Percentiles rank a stretch among this genome's conserved stretches.
Conservation (phyloP, 2,113 vertebrate genomes). For the Glaucidium brasilianum region DNA sequence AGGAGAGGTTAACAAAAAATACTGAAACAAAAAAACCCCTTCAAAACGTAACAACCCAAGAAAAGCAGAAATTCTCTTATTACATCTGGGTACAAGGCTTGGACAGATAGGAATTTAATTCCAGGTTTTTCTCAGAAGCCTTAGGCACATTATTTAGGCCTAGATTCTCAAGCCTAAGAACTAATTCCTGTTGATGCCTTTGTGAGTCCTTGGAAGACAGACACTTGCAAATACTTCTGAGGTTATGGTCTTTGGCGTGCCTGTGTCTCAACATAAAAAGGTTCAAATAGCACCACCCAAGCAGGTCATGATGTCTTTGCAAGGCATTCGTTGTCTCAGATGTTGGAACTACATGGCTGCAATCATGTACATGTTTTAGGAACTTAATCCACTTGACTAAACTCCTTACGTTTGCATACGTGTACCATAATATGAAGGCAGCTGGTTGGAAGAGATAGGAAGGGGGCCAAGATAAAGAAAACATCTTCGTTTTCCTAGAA, state of each 20-base stretch:
- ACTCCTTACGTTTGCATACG: background rate
- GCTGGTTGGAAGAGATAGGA: background rate
- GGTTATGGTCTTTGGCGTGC: background rate
- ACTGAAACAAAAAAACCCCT: background rate
- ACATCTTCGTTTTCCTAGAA: background rate
- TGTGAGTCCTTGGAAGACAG: background rate
- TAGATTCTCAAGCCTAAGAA: background rate
- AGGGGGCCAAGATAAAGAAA: background rate
- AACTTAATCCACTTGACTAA: background rate
- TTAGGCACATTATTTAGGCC: background rate
- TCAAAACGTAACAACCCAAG: background rate
- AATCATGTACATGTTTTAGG: background rate
- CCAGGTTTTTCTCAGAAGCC: background rate
- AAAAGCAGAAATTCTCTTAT: background rate
- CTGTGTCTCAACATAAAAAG: background rate
- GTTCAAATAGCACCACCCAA: background rate
- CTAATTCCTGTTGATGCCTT: background rate
- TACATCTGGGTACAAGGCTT: background rate
- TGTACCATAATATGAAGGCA: background rate
- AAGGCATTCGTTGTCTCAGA: background rate
- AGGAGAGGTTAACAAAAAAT: background rate
- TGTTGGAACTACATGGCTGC: background rate
- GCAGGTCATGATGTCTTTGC: background rate
- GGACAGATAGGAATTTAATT: background rate
- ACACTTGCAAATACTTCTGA: background rate